These are phyloP conservation scores for Diprion similis DNA, from an alignment of 1,140 invertebrate species.

Conservation along the genomic window DNA sequence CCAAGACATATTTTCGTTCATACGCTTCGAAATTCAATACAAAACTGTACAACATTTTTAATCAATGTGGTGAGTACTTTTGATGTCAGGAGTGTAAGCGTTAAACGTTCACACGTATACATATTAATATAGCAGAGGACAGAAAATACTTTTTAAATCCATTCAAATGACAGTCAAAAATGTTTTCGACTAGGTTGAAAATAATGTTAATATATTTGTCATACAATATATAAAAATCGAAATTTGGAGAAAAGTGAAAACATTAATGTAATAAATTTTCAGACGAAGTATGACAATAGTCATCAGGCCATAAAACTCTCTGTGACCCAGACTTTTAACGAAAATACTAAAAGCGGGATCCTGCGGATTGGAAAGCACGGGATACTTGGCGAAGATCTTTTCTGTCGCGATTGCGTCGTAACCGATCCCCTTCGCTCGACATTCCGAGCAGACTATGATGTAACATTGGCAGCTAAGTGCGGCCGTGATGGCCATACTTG, in stretches of 20 bases:
- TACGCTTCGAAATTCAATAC: too few relatives aligned
- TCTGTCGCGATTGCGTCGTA: slow-evolving; percentile 29
- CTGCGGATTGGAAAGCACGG: not conserved
- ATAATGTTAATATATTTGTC: too few relatives aligned
- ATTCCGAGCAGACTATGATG: slow-evolving; percentile 39
- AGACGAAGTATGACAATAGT: slow-evolving; percentile 45
- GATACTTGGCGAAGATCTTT: slow-evolving; percentile 11
- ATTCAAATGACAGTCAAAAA: not conserved
- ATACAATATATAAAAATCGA: too few relatives aligned
- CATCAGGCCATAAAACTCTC: slow-evolving; percentile 47
- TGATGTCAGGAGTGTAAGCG: too few relatives aligned
- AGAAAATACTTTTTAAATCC: too few relatives aligned
- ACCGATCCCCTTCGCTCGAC: slow-evolving; percentile 40
- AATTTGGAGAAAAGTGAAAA: too few relatives aligned
- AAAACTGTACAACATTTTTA: too few relatives aligned
- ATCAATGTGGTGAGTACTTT: too few relatives aligned
- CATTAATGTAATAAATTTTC: slow-evolving; percentile 17
- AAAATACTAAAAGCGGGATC: not conserved
- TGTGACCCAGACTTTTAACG: slow-evolving; percentile 27
- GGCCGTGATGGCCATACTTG: slow-evolving; percentile 55
- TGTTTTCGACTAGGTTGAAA: too few relatives aligned
- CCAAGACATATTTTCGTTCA: too few relatives aligned
- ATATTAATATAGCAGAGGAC: not conserved
- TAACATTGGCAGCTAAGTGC: slow-evolving; percentile 52
- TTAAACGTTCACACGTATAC: too few relatives aligned